Conservation (phyloP, 2,113 vertebrate species). For the Anthoscopus minutus region DNA sequence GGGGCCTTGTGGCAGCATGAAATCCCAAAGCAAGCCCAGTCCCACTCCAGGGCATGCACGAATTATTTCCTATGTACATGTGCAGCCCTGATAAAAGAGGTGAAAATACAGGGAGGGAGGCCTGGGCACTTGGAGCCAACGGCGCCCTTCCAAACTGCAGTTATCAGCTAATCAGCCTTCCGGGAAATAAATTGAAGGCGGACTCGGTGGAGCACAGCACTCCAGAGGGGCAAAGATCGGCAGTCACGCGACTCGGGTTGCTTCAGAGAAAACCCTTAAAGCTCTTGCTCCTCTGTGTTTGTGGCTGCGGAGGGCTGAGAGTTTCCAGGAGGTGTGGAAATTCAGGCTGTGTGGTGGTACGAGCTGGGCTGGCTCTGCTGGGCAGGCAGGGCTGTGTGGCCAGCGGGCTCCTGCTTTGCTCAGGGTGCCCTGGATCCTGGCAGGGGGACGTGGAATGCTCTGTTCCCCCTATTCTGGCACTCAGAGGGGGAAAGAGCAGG, state of each 20-base stretch:
- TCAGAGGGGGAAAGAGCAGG: neutral
- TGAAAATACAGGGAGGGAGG: neutral
- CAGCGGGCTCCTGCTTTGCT: accelerated
- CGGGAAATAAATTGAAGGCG: neutral
- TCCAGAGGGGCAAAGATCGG: slow-evolving; percentile 47
- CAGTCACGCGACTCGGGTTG: neutral
- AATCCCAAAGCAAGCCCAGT: neutral
- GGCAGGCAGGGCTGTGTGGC: neutral
- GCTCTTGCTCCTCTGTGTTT: neutral
- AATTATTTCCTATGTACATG: neutral
- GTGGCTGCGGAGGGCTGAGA: neutral
- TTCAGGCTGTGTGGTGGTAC: accelerated
- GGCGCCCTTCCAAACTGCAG: neutral
- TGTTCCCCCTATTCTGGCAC: neutral
- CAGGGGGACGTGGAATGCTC: neutral
- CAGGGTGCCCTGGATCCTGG: neutral
- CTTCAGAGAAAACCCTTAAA: neutral
- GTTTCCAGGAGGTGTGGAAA: neutral
- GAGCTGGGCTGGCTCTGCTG: neutral
- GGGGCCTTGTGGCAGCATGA: neutral
- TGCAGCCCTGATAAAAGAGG: neutral
- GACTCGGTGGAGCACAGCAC: neutral
- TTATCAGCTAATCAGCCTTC: slow-evolving; percentile 42
- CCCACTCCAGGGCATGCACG: neutral
- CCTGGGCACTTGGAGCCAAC: neutral